Conservation (phyloP, 2,113 vertebrate species). For the Leptosomus discolor region DNA sequence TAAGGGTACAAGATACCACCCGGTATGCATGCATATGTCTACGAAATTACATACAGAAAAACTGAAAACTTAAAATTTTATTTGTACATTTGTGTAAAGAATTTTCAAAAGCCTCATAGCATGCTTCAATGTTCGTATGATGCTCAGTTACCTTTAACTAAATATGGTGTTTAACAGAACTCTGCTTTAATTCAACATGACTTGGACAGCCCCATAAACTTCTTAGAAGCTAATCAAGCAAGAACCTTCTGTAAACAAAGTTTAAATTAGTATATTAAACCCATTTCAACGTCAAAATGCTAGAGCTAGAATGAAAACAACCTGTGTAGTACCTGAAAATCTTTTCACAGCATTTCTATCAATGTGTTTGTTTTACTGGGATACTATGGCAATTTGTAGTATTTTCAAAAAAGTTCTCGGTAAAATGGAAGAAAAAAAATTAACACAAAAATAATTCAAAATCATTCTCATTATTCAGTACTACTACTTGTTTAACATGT, state of each 20-base stretch:
- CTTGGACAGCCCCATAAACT: background rate
- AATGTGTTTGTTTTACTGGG: background rate
- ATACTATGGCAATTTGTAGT: background rate
- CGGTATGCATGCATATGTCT: fast-evolving
- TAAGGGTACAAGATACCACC: background rate
- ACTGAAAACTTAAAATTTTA: background rate
- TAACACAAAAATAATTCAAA: background rate
- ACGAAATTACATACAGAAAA: background rate
- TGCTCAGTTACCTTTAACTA: background rate
- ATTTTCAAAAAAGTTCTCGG: background rate
- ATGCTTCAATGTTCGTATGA: background rate
- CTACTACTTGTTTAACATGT: fast-evolving
- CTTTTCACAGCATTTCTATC: background rate
- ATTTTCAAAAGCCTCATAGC: background rate
- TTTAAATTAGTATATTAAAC: background rate
- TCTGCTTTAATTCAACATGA: background rate
- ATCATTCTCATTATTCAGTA: background rate
- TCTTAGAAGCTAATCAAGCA: background rate
- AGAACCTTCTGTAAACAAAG: background rate
- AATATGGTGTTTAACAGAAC: background rate
- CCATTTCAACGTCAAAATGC: background rate
- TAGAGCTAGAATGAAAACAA: background rate
- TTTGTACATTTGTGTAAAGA: background rate
- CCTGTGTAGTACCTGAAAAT: background rate
- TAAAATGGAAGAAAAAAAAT: background rate